Evolutionary conservation across 23 tunicate genomes (phyloP), one percentile per base, ranked within the genome.

Genomic region (Styela clava): DNA sequence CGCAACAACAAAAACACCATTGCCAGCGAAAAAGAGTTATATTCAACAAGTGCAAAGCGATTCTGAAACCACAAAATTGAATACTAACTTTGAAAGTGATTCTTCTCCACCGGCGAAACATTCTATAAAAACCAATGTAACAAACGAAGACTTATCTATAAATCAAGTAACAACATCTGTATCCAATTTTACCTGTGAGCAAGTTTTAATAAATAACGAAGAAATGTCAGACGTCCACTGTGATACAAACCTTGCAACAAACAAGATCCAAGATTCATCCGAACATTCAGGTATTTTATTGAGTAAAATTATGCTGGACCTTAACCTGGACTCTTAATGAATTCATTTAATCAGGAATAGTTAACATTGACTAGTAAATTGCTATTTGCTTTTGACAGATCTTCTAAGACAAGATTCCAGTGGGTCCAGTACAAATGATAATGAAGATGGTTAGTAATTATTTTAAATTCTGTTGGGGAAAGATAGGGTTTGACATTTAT

Each of bases 1-100:
- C 67, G 81, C 81, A 1, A 76, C 81, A 12, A 76, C 81, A 23
- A 76, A 76, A 52, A 76, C 81, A 23, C 81, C 81, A 24, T 29
- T 76, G 64, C 81, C 81, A 20, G 81, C 81, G 16, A 76, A 76
- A 24, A 76, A 76, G 27, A 33, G 62, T 20, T 76, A 76, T 56
- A 52, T 76, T 27, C 81, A 76, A 24, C 81, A 76, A 27, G 81
- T 76, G 5, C 81, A 76, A 1, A 33, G 35, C 5, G 35, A 71
- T 7, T 22, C 34, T 33, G 35, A 71, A 32, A 44, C 12, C 9
- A 44, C 56, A 44, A 44, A 12, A 44, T 44, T 44, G 9, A 44
- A 7, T 12, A 5, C 56, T 44, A 44, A 44, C 12, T 44, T 12
- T 44, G 56, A 44, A 44, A 44, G 56, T 44, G 56, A 44, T 5